A percentile compares a stretch with the other conserved stretches of the same genome.
Evolutionary conservation across 53 echinoderm and acorn worm species (phyloP).

Genomic region (Mesocentrotus franciscanus): DNA sequence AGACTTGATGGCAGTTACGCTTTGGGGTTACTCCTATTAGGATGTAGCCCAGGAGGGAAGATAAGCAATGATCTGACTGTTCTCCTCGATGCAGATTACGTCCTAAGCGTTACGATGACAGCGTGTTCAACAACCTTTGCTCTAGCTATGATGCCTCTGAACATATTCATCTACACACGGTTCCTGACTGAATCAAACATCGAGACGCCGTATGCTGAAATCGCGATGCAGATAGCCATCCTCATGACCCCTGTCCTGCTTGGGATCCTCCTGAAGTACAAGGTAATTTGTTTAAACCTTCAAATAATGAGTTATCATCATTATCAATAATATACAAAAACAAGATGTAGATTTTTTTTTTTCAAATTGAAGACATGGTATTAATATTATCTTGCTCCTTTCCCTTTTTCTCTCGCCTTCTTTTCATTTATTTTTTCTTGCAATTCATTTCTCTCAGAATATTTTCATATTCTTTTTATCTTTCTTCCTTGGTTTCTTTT

Average conservation of each 20-base stretch:
- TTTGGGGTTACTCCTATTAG: constrained; percentile 74
- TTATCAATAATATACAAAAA: no score
- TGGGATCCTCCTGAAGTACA: neutral
- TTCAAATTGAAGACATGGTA: no score
- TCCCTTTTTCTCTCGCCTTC: no score
- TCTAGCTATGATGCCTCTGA: constrained; percentile 48
- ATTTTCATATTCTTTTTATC: no score
- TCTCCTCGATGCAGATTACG: constrained; percentile 12
- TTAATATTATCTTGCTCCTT: no score
- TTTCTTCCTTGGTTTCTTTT: no score
- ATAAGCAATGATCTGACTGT: constrained; percentile 21
- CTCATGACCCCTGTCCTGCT: constrained; percentile 5
- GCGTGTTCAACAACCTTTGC: constrained; percentile 22
- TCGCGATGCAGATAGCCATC: neutral
- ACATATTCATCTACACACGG: constrained; percentile 24
- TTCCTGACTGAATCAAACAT: neutral
- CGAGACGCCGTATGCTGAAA: neutral
- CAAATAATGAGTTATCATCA: no score
- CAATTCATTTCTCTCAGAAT: no score
- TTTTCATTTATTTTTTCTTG: no score
- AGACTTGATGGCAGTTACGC: constrained; percentile 68
- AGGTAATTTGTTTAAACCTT: neutral
- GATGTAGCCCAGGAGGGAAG: constrained; percentile 28
- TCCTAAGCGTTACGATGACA: constrained; percentile 49
- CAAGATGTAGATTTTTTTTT: no score